These are phyloP conservation scores for Galemys pyrenaicus DNA, from an alignment of 2,113 vertebrate genomes.

Conservation along the genomic window DNA sequence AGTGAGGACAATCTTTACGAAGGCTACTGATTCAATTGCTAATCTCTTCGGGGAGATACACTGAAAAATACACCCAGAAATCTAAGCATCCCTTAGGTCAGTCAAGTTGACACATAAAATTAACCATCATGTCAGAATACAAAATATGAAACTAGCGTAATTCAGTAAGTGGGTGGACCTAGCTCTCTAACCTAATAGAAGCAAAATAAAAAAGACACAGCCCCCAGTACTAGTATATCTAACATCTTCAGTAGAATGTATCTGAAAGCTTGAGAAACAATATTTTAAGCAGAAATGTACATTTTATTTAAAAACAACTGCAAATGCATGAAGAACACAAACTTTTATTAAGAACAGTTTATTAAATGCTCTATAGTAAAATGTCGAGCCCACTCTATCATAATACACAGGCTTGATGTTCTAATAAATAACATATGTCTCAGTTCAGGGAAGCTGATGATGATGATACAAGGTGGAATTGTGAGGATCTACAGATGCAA, in stretches of 20 bases:
- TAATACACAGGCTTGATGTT: constrained; percentile 83
- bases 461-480: constrained; percentile 60
- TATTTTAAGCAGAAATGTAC: constrained; percentile 43
- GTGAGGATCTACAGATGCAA: neutral
- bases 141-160: neutral
- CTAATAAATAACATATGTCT: constrained; percentile 80
- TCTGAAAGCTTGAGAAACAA: constrained; percentile 24
- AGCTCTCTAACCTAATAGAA: neutral
- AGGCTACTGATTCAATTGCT: neutral
- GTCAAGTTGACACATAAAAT: neutral
- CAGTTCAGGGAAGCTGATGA: constrained; percentile 62
- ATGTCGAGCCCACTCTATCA: constrained; percentile 84
- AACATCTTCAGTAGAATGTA: neutral
- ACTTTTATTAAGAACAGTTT: constrained; percentile 78
- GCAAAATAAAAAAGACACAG: neutral
- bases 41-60: neutral
- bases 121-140: neutral
- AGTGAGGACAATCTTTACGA: neutral
- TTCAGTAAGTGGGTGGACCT: neutral
- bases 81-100: neutral
- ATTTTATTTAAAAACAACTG: constrained; percentile 84
- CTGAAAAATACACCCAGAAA: neutral
- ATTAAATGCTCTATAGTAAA: constrained; percentile 88
- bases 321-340: constrained; percentile 84
- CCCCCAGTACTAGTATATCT: neutral